Percentiles rank a stretch among this genome's conserved stretches.
Evolutionary conservation across 2,113 vertebrate species (phyloP).

Genomic region (Nyctereutes procyonoides): DNA sequence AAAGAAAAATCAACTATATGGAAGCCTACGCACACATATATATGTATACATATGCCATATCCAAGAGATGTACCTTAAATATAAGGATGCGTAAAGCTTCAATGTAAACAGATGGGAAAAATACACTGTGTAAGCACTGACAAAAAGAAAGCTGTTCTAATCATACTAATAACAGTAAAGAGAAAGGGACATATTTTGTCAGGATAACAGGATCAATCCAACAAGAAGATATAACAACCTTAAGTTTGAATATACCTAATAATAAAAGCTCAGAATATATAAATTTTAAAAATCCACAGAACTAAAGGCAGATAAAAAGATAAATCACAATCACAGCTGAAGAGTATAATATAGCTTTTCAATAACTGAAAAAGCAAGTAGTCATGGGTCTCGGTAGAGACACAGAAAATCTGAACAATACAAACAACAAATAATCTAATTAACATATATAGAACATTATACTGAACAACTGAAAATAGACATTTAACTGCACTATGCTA

Average conservation of each 20-base stretch:
- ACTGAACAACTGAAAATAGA: no score
- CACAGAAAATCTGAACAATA: not conserved
- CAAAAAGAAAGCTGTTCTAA: not conserved
- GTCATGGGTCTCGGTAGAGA: not conserved
- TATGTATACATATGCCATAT: not conserved
- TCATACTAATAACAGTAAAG: not conserved
- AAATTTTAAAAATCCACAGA: not conserved
- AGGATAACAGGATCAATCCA: not conserved
- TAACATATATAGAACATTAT: no score
- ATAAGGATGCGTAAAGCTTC: not conserved
- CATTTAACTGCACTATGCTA: rapidly evolving
- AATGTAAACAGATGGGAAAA: not conserved
- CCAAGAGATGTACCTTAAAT: not conserved
- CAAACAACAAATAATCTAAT: not conserved
- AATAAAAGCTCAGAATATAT: not conserved
- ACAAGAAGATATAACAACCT: not conserved
- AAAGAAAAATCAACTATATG: not conserved
- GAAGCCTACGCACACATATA: no score
- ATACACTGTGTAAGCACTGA: not conserved
- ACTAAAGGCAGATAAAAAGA: not conserved
- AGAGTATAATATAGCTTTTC: not conserved
- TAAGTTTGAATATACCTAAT: not conserved
- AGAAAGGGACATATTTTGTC: not conserved
- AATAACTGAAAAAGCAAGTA: not conserved
- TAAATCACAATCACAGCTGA: not conserved